A percentile compares a stretch with the other conserved stretches of the same genome.
phyloP scores from a whole-genome alignment of 2,797 vertebrate genomes.

The Nannoperca obscura region DNA sequence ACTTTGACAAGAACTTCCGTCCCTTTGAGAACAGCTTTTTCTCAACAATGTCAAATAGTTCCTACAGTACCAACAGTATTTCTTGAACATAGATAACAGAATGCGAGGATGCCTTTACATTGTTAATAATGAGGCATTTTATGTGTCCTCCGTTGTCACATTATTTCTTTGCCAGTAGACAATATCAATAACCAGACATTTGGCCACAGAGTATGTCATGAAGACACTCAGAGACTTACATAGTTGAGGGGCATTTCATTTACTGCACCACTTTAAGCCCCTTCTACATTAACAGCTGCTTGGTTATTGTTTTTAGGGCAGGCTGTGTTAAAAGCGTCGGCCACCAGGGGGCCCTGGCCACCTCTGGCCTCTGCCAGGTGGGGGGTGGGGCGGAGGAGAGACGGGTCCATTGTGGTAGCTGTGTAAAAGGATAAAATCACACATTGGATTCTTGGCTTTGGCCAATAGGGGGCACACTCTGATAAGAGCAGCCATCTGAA shows the following conservation, averaged over 20 bases:
- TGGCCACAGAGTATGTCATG: conserved; percentile 68
- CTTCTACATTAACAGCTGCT: conserved; percentile 65
- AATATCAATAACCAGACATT: conserved; percentile 68
- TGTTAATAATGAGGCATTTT: conserved; percentile 52
- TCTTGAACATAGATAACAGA: conserved; percentile 60
- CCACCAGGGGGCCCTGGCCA: conserved; percentile 88
- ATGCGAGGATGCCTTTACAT: conserved; percentile 63
- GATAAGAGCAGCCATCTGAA: conserved; percentile 70
- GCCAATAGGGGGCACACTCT: conserved; percentile 76
- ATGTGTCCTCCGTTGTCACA: conserved; percentile 63
- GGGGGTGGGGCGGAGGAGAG: conserved; percentile 85
- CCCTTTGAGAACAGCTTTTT: conserved; percentile 48
- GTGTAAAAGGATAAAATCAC: conserved; percentile 90
- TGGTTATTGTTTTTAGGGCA: conserved; percentile 75
- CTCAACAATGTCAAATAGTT: conserved; percentile 58
- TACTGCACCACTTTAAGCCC: conserved; percentile 51
- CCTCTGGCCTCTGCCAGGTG: conserved; percentile 88
- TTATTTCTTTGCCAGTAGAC: conserved; percentile 62
- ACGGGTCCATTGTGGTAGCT: conserved; percentile 91
- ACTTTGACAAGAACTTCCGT: conserved; percentile 43
- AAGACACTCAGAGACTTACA: conserved; percentile 66
- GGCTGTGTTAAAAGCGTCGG: conserved; percentile 87
- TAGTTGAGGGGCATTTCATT: conserved; percentile 50
- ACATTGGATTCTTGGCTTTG: conserved; percentile 83
- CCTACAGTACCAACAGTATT: conserved; percentile 63